A percentile compares a stretch with the other conserved stretches of the same genome.
Evolutionary conservation across 2,113 vertebrate genomes (phyloP).

Genomic region (Zosterops pallidus): DNA sequence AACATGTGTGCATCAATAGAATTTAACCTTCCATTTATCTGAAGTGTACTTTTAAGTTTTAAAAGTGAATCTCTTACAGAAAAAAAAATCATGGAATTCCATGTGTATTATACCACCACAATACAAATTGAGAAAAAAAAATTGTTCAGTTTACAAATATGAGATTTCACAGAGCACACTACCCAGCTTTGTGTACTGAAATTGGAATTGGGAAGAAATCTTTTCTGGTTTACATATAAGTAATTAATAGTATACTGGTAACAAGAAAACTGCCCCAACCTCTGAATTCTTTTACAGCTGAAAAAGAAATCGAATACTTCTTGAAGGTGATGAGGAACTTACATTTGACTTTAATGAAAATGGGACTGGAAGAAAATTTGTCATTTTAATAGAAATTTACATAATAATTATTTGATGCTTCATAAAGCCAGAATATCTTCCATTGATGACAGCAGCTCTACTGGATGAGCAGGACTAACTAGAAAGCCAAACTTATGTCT

Average conservation of each 20-base stretch:
- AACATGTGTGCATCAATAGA: not conserved
- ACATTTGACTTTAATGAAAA: not conserved
- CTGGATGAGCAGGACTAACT: not conserved
- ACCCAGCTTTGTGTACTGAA: not conserved
- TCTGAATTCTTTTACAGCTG: not conserved
- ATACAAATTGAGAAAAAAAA: not conserved
- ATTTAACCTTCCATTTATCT: slow-evolving; percentile 17
- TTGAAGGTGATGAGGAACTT: not conserved
- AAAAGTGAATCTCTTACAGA: not conserved
- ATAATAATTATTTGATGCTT: not conserved
- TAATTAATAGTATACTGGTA: not conserved
- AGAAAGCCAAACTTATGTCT: not conserved
- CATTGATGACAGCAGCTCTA: not conserved
- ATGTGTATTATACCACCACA: not conserved
- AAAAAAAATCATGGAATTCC: not conserved
- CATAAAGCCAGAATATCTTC: not conserved
- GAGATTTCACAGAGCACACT: not conserved
- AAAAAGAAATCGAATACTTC: not conserved
- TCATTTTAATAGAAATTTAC: slow-evolving; percentile 7
- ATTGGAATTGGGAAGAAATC: not conserved
- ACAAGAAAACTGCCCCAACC: not conserved
- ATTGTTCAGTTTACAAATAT: not conserved
- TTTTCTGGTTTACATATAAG: not conserved
- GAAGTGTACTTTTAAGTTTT: not conserved
- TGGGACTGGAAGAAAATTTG: not conserved